These are phyloP conservation scores for Oxycera nigricornis DNA, from an alignment of 2,888 invertebrate species.

Conservation along the genomic window DNA sequence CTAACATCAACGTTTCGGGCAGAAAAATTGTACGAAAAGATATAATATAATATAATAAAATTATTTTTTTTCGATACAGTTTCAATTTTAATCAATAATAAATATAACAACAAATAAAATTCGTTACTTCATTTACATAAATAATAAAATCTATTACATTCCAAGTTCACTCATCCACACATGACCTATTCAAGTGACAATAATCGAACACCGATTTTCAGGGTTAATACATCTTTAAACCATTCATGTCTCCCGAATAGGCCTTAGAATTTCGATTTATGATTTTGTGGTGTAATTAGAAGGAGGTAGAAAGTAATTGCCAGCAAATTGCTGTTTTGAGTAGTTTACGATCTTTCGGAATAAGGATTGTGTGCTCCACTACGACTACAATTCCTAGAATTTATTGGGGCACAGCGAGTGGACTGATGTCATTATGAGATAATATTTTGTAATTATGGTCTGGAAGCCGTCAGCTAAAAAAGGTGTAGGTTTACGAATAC, in stretches of 20 bases:
- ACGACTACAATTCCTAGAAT: conserved; percentile 11
- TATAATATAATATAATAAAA: too few species aligned
- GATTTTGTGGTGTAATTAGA: conserved; percentile 15
- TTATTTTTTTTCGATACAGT: too few species aligned
- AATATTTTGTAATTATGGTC: conserved; percentile 11
- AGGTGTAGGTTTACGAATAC: too few species aligned
- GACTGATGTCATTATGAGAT: conserved; percentile 1
- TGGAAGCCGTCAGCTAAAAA: not conserved
- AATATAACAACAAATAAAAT: too few species aligned
- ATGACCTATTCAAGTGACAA: too few species aligned
- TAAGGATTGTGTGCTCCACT: not conserved
- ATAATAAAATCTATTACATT: too few species aligned
- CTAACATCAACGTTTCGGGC: too few species aligned
- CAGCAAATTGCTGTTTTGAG: conserved; percentile 25
- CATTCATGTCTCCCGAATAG: not conserved
- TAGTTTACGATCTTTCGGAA: conserved; percentile 8
- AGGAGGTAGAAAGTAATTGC: conserved; percentile 12
- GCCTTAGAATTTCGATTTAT: conserved; percentile 10
- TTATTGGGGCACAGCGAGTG: not conserved
- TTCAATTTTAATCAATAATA: too few species aligned
- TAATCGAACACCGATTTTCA: not conserved
- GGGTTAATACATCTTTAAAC: not conserved
- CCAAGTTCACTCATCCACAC: too few species aligned
- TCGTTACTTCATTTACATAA: too few species aligned
- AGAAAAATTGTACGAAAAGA: too few species aligned